Percentiles rank a stretch among this genome's conserved stretches.
Evolutionary conservation across 2,888 invertebrate species (phyloP).

Genomic region (Laothoe populi): DNA sequence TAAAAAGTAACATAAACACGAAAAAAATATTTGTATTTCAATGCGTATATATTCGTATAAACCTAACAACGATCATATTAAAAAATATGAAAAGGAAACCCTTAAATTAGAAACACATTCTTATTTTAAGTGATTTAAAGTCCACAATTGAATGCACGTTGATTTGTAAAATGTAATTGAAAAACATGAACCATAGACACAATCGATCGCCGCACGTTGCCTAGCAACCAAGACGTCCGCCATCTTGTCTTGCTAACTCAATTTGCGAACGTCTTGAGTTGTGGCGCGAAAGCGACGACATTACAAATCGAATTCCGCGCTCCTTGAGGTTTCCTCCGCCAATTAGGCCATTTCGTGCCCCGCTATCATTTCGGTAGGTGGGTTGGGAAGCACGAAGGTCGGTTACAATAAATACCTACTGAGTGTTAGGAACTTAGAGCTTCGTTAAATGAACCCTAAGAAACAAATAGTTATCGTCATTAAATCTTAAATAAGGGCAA

Average conservation of each 20-base stretch:
- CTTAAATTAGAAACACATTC: too few species aligned
- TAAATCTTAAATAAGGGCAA: too few species aligned
- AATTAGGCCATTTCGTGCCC: conserved; percentile 46
- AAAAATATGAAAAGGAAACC: too few species aligned
- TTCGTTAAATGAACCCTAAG: too few species aligned
- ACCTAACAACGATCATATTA: too few species aligned
- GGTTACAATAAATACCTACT: too few species aligned
- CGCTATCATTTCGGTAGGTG: neutral
- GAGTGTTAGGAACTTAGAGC: too few species aligned
- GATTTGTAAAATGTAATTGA: neutral
- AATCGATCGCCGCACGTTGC: conserved; percentile 44
- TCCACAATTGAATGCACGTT: neutral
- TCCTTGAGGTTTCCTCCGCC: conserved; percentile 65
- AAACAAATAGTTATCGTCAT: too few species aligned
- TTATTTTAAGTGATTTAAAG: too few species aligned
- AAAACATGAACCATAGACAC: conserved; percentile 49
- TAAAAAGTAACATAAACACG: too few species aligned
- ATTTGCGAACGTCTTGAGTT: conserved; percentile 75
- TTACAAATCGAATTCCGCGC: conserved; percentile 65
- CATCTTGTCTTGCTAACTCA: conserved; percentile 68
- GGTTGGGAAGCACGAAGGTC: neutral
- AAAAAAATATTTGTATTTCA: too few species aligned
- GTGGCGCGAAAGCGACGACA: conserved; percentile 68
- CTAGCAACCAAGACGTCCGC: conserved; percentile 69
- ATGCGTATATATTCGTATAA: too few species aligned